Conservation (phyloP, 2,113 vertebrate genomes). For the Helogale parvula region DNA sequence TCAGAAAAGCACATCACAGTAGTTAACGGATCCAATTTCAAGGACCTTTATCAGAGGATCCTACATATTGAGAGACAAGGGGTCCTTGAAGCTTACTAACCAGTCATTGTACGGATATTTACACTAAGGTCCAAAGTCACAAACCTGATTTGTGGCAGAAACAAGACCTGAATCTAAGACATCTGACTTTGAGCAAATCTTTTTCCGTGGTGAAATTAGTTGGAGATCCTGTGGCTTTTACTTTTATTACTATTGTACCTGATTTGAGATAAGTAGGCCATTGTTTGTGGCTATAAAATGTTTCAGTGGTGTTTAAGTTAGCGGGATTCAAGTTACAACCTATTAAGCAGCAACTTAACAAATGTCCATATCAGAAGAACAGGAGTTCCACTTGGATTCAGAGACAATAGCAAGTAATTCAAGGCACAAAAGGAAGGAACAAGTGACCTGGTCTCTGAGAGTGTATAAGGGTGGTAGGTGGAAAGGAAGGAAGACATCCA, state of each 20-base stretch:
- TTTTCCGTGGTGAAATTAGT: neutral
- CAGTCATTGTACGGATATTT: neutral
- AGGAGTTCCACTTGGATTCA: neutral
- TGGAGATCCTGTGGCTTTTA: neutral
- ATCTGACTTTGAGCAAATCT: neutral
- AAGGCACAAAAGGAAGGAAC: neutral
- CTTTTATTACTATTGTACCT: neutral
- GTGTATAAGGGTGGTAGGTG: neutral
- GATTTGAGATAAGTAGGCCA: neutral
- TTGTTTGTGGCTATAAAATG: neutral
- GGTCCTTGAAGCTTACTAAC: neutral
- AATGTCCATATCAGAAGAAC: neutral
- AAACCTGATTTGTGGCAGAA: neutral
- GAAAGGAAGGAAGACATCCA: conserved; percentile 27
- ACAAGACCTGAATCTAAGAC: neutral
- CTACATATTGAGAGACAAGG: neutral
- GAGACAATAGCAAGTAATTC: neutral
- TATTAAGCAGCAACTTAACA: neutral
- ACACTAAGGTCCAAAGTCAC: neutral
- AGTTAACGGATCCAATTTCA: neutral
- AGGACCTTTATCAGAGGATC: neutral
- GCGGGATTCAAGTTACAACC: neutral
- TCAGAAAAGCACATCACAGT: neutral
- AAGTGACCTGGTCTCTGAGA: neutral
- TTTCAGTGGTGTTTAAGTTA: conserved; percentile 16